Evolutionary conservation across 1,140 invertebrate species (phyloP).

Genomic region (Sycophaga agraensis): DNA sequence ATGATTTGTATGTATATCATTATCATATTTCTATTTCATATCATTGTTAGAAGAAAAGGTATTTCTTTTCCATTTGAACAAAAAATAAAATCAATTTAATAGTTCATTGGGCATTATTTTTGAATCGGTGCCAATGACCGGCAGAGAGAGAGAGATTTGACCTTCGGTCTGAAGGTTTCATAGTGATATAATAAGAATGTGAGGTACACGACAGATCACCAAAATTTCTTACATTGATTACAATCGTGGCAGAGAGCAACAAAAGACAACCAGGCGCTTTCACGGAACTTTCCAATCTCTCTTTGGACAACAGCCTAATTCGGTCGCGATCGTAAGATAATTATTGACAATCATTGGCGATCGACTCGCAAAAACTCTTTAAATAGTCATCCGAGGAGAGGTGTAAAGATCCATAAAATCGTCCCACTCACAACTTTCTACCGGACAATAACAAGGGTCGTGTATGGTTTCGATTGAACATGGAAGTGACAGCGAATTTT

Average conservation of each 20-base stretch:
- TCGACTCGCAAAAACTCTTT: too few species aligned
- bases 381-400: too few species aligned
- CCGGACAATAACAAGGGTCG: too few species aligned
- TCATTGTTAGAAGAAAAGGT: conserved; percentile 39
- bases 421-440: too few species aligned
- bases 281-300: not conserved
- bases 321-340: too few species aligned
- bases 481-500: too few species aligned
- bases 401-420: too few species aligned
- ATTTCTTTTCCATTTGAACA: not conserved
- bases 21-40: conserved; percentile 49
- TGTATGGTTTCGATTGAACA: too few species aligned
- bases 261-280: not conserved
- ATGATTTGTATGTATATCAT: conserved; percentile 24
- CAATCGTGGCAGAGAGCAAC: too few species aligned
- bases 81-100: not conserved
- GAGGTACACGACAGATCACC: conserved; percentile 7
- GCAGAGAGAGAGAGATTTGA: not conserved
- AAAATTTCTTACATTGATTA: conserved; percentile 7
- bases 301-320: too few species aligned
- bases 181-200: conserved; percentile 7
- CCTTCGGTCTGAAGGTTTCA: conserved; percentile 20
- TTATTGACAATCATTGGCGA: too few species aligned
- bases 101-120: conserved; percentile 36
- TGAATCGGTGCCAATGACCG: not conserved